Evolutionary conservation across 23 tunicate species (phyloP).

Genomic region (Phallusia fumigata): DNA sequence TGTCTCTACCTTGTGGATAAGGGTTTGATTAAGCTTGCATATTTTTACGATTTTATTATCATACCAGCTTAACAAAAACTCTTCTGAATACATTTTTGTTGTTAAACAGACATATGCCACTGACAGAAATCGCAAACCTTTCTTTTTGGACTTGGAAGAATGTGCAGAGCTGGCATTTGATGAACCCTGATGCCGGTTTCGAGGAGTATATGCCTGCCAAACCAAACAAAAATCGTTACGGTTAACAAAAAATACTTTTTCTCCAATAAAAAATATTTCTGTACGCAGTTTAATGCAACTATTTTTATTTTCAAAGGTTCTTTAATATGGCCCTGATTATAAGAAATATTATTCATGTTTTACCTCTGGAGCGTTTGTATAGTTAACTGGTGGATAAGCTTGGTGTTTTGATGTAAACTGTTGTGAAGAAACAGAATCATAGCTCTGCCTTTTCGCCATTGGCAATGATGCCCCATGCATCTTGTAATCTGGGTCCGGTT

Average conservation of each 20-base stretch:
- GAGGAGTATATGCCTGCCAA: background rate
- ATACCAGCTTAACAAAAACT: too few relatives aligned
- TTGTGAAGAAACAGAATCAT: background rate
- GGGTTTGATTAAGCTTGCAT: too few relatives aligned
- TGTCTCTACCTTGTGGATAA: too few relatives aligned
- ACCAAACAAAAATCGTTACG: background rate
- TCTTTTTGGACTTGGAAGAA: too few relatives aligned
- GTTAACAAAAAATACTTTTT: too few relatives aligned
- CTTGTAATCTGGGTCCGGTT: background rate
- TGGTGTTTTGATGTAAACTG: background rate
- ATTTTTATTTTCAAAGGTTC: too few relatives aligned
- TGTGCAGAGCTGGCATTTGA: background rate
- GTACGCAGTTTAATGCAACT: too few relatives aligned
- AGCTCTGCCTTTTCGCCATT: background rate
- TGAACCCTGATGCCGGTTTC: background rate
- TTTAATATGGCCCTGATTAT: background rate
- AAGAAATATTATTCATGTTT: background rate
- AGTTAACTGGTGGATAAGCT: background rate
- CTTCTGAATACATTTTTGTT: too few relatives aligned
- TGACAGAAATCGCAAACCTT: too few relatives aligned
- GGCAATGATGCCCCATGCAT: background rate
- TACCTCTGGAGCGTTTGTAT: background rate
- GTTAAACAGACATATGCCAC: too few relatives aligned
- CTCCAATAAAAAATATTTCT: too few relatives aligned
- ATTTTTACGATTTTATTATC: too few relatives aligned